Base-by-base conservation (phyloP, 1,140 invertebrate genomes). In the Leptopilina boulardi region DNA sequence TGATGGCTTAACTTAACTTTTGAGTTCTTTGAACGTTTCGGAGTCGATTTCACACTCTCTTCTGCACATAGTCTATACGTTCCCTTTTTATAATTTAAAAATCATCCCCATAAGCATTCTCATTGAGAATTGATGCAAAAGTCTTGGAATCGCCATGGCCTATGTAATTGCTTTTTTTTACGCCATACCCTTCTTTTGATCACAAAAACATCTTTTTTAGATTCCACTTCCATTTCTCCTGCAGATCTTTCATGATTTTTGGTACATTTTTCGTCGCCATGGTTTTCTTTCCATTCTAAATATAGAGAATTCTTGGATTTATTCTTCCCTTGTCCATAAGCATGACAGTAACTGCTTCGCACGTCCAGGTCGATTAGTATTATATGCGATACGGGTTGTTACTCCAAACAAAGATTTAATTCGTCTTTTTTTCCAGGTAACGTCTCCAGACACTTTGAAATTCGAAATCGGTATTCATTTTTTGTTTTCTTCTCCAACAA, bases 391-490 rank as follows among this genome's bases (percentile, higher is more conserved):
- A 56, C 72, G 76, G 8, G 23, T 75, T 26, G 73, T 75, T 41
- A 73, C 74, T 9, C 80, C 82, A 71, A 74, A 79, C 21, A 80
- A 76, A 66, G 83, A 83, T 59, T 80, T 74, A 77, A 83, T 80
- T 19, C 80, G 81, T 41, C 81, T 21, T 71, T 83, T 79, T 71
- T 74, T 38, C 34, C 34, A 38, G 34, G 34, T 38, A 38, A 3
- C 34, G 34, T 38, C 34, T 38, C 34, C 34, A 38, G 42, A 76
- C 30, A 82, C 79, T 66, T 75, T 82, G 0, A 83, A 74, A 76
- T 38, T 38, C 34, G 9, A 38, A 38, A 38, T 38, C 34, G 9
- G 23, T 74, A n/a, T 77, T 77, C 76, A 71, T 19, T n/a, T 15
- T 70, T 59, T 72, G 47, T 72, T 73, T 79, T 73, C 71, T 42